These are phyloP conservation scores for chimpanzee (Pan troglodytes) DNA, from an alignment of 2,113 vertebrate genomes.

Conservation along the genomic window NHGRI_mPanTro3-v2.1_pri NC_072401.2:62996001-62996500, in stretches of 20 bases:
- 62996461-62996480: conserved; percentile 15
- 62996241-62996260: not conserved
- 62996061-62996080: not conserved
- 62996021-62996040: conserved; percentile 1
- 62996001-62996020: conserved; percentile 12
- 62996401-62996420: conserved; percentile 47
- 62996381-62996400: conserved; percentile 57
- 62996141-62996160: conserved; percentile 33
- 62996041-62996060: not conserved
- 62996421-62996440: not conserved
- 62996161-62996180: conserved; percentile 13
- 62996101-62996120: conserved; percentile 28
- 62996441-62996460: conserved; percentile 29
- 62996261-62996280: conserved; percentile 10
- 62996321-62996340: not conserved
- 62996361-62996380: conserved; percentile 50
- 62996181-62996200: conserved; percentile 34
- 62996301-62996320: conserved; percentile 30
- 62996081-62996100: not conserved
- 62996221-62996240: not conserved
- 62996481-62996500: conserved; percentile 47
- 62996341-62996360: not conserved
- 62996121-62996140: not conserved
- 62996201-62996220: not conserved
- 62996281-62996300: conserved; percentile 39